Evolutionary conservation across 2,113 vertebrate species (phyloP), one percentile per base, ranked within the genome.

Genomic region (Phrynosoma blainvillii): DNA sequence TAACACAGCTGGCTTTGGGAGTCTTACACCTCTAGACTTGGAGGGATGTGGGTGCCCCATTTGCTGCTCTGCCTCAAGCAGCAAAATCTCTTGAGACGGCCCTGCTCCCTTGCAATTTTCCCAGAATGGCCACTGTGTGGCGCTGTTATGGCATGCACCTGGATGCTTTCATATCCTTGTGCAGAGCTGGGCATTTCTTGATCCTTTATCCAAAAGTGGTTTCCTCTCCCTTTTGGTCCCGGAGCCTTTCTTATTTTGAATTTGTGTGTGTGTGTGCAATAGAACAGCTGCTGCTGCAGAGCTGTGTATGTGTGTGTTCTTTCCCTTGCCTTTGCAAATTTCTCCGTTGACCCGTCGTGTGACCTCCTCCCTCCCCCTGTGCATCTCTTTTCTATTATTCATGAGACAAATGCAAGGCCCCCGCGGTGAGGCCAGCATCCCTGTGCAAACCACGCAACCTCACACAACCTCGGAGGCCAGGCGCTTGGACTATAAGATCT

Each of bases 361-460:
- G 0, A 9, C 23, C 12, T 36, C 54, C 7, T 1, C 11, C 1
- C 2, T 10, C 32, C 30, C 52, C n/a, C 14, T 1, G 66, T 5
- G 18, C 23, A 1, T 54, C 76, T 5, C 12, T 25, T 4, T 77
- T 36, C 80, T 68, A 40, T 68, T 83, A 68, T 77, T 66, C 66
- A 65, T 21, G 83, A 81, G 16, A 13, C 14, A 12, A 12, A 23
- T 4, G 7, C 2, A 30, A 30, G 21, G 20, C 12, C 42, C 66
- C 21, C 65, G 14, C 30, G 0, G 11, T 2, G 10, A 18, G 76
- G 42, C 23, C 5, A 5, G 23, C 52, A 30, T 68, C 20, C 40
- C 52, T 36, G 11, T 42, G 79, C 85, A 13, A 47, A 3, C 42
- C 6, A 6, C 42, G 6, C 42, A 47, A 47, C 42, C 0, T 12